Evolutionary conservation across 1,140 invertebrate genomes (phyloP), one percentile per base, ranked within the genome.

Genomic region (Zaprionus ghesquierei): DNA sequence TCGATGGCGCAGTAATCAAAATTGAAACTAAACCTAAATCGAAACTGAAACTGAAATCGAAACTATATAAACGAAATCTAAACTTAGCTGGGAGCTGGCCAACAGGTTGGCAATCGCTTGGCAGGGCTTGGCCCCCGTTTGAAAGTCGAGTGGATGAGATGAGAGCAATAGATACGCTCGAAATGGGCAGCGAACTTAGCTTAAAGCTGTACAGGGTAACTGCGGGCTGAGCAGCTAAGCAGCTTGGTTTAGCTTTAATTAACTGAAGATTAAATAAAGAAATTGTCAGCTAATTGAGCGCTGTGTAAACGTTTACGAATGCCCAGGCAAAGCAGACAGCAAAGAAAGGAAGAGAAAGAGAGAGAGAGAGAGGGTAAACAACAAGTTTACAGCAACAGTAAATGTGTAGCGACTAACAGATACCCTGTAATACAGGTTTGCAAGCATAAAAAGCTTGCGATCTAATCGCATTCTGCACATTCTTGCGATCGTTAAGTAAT

Each of bases 1-100:
- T 81, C 78, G 75, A 72, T 81, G 56, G 66, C 79, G 69, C 63
- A 77, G 62, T 58, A 56, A 38, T 46, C 51, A 65, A 66, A n/a
- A 22, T 31, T 9, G 23, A 63, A 56, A 56, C 29, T 56, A 9
- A 56, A 33, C 3, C 25, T 55, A 5, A 54, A 33, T 4, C n/a
- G 6, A 12, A 50, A 23, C 49, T 23, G 38, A 61, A 46, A 46
- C 41, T 46, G 5, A 18, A 10, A 46, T 2, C 3, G 18, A 20
- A 46, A 46, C 3, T 13, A n/a, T n/a, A n/a, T n/a, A n/a, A n/a
- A n/a, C 31, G 13, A 12, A 13, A 33, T 4, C n/a, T 41, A 8
- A 41, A 5, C 6, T 2, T n/a, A 38, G n/a, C 27, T 15, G 35
- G 13, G 12, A 38, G 15, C 35, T 41, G 35, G 18, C 2, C 41